phyloP scores from a whole-genome alignment of 2,888 invertebrate genomes.

The Drosophila quinaria region DNA sequence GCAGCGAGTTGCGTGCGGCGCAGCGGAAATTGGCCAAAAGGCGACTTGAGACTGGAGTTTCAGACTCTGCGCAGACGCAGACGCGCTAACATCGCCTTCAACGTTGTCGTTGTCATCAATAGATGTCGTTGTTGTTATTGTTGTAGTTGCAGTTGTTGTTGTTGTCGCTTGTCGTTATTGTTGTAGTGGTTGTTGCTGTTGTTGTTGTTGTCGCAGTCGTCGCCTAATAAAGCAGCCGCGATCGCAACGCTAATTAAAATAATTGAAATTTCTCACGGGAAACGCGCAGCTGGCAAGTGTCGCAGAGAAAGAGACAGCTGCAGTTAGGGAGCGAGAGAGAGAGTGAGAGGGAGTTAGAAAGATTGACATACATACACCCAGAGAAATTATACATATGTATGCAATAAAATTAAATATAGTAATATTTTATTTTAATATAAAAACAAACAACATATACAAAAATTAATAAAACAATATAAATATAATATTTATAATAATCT shows the following conservation, averaged over 20 bases:
- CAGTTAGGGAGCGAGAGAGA: constrained; percentile 11
- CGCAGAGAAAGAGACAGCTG: constrained; percentile 31
- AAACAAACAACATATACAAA: too few relatives aligned
- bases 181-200: constrained; percentile 21
- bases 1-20: constrained; percentile 46
- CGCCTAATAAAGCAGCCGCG: constrained; percentile 78
- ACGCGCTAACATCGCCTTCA: constrained; percentile 78
- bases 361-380: constrained; percentile 18
- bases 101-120: constrained; percentile 37
- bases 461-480: too few relatives aligned
- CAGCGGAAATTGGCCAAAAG: constrained; percentile 74
- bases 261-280: constrained; percentile 84
- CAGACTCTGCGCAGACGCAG: constrained; percentile 78
- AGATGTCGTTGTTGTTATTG: constrained; percentile 20
- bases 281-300: constrained; percentile 73
- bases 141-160: constrained; percentile 8
- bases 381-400: background rate
- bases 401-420: background rate
- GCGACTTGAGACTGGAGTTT: constrained; percentile 42
- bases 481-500: too few relatives aligned
- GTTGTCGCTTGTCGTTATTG: constrained; percentile 15
- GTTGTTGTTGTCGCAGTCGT: constrained; percentile 51
- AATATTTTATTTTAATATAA: background rate
- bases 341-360: constrained; percentile 14
- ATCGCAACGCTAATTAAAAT: constrained; percentile 82